phyloP scores from a whole-genome alignment of 2,113 vertebrate species.

The Trogon surrucura region DNA sequence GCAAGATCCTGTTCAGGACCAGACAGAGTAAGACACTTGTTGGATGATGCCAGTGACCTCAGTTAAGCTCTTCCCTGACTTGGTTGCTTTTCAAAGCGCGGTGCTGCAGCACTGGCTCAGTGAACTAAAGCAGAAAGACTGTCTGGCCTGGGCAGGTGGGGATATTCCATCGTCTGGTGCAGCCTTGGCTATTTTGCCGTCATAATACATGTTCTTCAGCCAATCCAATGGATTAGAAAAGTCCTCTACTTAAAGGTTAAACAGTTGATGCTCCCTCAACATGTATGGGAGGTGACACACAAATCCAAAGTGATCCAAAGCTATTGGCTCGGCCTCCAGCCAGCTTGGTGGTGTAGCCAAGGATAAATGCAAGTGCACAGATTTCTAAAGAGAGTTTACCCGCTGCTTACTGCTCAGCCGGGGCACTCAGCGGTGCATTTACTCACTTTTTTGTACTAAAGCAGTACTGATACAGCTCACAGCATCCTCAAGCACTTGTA shows the following conservation, averaged over 20 bases:
- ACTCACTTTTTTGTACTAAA: constrained; percentile 43
- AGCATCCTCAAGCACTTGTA: constrained; percentile 36
- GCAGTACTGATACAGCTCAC: constrained; percentile 41
- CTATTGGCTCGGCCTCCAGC: not conserved
- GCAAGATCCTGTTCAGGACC: not conserved
- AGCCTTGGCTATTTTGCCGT: not conserved
- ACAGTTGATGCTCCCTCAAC: not conserved
- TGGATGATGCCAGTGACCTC: not conserved
- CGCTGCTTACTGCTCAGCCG: constrained; percentile 30
- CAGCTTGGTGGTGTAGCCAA: not conserved
- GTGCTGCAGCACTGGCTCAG: not conserved
- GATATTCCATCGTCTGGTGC: not conserved
- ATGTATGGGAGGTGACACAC: not conserved
- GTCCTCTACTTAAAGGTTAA: not conserved
- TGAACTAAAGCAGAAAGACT: fast-evolving
- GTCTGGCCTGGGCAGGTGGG: not conserved
- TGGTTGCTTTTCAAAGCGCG: not conserved
- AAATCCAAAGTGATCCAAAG: not conserved
- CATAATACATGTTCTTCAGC: not conserved
- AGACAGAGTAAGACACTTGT: not conserved
- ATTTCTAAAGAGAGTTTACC: constrained; percentile 40
- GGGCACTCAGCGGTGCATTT: constrained; percentile 25
- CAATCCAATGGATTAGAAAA: not conserved
- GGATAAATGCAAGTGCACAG: not conserved
- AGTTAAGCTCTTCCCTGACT: not conserved